Evolutionary conservation across 1,140 invertebrate species (phyloP).

Genomic region (Drosophila bocqueti): DNA sequence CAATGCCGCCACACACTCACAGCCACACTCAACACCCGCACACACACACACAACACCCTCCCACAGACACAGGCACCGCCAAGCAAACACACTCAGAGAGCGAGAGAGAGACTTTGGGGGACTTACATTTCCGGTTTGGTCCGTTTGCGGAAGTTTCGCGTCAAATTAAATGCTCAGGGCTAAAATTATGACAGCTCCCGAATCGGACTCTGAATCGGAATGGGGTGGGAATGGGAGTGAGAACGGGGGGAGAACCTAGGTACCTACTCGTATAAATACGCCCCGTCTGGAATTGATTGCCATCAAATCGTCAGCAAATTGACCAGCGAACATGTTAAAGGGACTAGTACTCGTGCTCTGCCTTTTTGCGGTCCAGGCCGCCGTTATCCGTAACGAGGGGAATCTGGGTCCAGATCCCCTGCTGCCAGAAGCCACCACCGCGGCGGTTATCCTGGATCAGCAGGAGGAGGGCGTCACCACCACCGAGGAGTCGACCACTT

Average conservation of each 20-base stretch:
- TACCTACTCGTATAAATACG: constrained; percentile 63
- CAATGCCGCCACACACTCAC: constrained; percentile 61
- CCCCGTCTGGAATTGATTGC: constrained; percentile 49
- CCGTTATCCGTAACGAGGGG: constrained; percentile 42
- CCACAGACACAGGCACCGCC: constrained; percentile 28
- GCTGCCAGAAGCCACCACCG: constrained; percentile 44
- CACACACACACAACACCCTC: constrained; percentile 20
- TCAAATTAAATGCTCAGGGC: constrained; percentile 71
- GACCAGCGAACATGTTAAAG: constrained; percentile 66
- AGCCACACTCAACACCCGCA: constrained; percentile 10
- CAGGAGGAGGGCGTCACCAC: constrained; percentile 24
- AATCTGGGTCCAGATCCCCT: constrained; percentile 3
- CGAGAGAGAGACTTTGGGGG: not conserved
- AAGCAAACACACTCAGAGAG: constrained; percentile 3
- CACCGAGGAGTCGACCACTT: constrained; percentile 34
- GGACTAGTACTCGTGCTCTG: constrained; percentile 53
- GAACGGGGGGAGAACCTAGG: constrained; percentile 29
- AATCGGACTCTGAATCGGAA: constrained; percentile 9
- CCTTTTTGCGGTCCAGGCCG: constrained; percentile 38
- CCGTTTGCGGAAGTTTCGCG: constrained; percentile 68
- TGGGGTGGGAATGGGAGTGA: constrained; percentile 5
- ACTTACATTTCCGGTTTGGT: constrained; percentile 75
- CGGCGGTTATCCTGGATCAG: not conserved
- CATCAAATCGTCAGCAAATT: constrained; percentile 53
- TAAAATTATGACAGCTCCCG: constrained; percentile 75